Conservation (phyloP, 2,888 invertebrate species). For the Heteromyza rotundicornis region DNA sequence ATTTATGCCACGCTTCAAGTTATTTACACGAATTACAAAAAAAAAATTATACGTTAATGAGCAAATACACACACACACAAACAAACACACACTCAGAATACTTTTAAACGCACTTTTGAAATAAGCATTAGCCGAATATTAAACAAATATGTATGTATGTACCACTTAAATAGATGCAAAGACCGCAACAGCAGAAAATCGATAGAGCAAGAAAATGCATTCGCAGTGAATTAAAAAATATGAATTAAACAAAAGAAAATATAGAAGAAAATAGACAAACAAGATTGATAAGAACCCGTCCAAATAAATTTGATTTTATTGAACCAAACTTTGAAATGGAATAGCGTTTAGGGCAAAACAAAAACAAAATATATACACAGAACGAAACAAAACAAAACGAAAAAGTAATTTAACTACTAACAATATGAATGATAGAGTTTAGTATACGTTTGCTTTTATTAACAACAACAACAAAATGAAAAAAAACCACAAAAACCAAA, state of each 20-base stretch:
- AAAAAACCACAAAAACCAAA: no score
- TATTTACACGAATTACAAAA: conserved; percentile 20
- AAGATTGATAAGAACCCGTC: conserved; percentile 59
- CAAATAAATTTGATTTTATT: conserved; percentile 50
- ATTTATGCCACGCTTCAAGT: no score
- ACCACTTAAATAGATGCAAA: no score
- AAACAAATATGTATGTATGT: no score
- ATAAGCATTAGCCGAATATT: no score
- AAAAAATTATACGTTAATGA: not conserved
- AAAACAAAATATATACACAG: conserved; percentile 17
- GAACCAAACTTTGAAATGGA: conserved; percentile 27
- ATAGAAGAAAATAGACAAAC: conserved; percentile 33
- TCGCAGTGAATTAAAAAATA: not conserved
- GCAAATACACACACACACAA: not conserved
- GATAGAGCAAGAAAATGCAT: not conserved
- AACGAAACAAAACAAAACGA: conserved; percentile 21
- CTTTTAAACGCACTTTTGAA: no score
- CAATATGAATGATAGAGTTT: no score
- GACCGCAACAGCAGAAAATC: no score
- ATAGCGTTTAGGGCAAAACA: conserved; percentile 8
- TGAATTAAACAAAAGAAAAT: conserved; percentile 7
- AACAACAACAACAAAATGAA: conserved; percentile 4
- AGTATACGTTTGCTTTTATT: no score
- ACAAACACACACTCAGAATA: not conserved
- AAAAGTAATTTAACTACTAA: conserved; percentile 19